Evolutionary conservation across 2,113 vertebrate genomes (phyloP).

Genomic region (Melanocharis versteri): DNA sequence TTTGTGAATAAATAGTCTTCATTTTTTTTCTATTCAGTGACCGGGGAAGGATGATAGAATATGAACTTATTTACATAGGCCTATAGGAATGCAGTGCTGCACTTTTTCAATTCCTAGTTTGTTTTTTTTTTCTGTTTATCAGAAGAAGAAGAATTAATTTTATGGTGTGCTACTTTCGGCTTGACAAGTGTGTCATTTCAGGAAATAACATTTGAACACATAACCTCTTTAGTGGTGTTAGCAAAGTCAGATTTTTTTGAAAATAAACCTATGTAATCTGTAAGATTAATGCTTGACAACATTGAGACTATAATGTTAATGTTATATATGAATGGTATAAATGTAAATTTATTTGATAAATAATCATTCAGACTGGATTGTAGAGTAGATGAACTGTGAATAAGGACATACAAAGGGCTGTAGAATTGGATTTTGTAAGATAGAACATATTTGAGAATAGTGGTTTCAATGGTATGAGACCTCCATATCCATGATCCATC

Average conservation of each 20-base stretch:
- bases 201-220: not conserved
- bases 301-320: not conserved
- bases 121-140: not conserved
- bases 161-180: not conserved
- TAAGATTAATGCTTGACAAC: not conserved
- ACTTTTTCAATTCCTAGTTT: not conserved
- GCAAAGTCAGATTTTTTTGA: not conserved
- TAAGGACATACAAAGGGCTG: not conserved
- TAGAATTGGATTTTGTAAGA: not conserved
- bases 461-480: not conserved
- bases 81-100: not conserved
- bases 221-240: not conserved
- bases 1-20: not conserved
- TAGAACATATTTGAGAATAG: not conserved
- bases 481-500: not conserved
- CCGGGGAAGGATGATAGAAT: not conserved
- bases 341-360: not conserved
- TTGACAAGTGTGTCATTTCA: not conserved
- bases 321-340: not conserved
- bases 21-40: not conserved
- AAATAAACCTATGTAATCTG: not conserved
- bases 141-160: not conserved
- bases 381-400: not conserved
- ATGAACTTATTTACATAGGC: not conserved
- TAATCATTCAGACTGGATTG: not conserved